phyloP scores from a whole-genome alignment of 2,888 invertebrate species.

The Oithona nana region DNA sequence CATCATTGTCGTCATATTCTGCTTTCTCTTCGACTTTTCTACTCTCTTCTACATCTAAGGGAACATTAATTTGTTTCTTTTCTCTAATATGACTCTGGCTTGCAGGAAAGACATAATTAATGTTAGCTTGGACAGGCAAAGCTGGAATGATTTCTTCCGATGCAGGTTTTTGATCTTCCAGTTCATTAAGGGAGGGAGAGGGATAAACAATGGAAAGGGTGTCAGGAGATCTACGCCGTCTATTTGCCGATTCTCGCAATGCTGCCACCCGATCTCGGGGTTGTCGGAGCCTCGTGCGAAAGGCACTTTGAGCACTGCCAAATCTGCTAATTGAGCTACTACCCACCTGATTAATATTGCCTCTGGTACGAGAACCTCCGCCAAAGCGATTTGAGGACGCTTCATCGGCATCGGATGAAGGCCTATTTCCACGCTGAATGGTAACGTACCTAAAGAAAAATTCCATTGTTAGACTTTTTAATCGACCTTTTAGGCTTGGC shows the following conservation, averaged over 20 bases:
- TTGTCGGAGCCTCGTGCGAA: not conserved
- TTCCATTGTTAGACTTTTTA: too few species aligned
- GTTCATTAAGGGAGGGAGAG: not conserved
- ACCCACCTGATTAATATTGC: not conserved
- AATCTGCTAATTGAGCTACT: not conserved
- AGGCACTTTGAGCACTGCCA: not conserved
- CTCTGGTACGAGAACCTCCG: too few species aligned
- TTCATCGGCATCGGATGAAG: not conserved
- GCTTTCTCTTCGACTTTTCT: not conserved
- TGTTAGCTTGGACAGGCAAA: not conserved
- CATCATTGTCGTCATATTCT: not conserved
- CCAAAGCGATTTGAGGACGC: not conserved
- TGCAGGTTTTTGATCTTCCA: not conserved
- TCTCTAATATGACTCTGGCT: not conserved
- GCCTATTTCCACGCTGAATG: constrained; percentile 27
- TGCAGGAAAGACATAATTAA: not conserved
- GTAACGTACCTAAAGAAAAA: constrained; percentile 28
- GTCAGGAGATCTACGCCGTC: not conserved
- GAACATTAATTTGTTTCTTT: not conserved
- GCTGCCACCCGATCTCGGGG: not conserved
- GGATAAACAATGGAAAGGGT: not conserved
- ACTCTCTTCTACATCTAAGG: too few species aligned
- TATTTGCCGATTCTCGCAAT: too few species aligned
- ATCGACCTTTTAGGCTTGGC: too few species aligned
- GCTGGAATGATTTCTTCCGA: not conserved